Evolutionary conservation across 2,113 vertebrate genomes (phyloP).

Genomic region (Labrus mixtus): DNA sequence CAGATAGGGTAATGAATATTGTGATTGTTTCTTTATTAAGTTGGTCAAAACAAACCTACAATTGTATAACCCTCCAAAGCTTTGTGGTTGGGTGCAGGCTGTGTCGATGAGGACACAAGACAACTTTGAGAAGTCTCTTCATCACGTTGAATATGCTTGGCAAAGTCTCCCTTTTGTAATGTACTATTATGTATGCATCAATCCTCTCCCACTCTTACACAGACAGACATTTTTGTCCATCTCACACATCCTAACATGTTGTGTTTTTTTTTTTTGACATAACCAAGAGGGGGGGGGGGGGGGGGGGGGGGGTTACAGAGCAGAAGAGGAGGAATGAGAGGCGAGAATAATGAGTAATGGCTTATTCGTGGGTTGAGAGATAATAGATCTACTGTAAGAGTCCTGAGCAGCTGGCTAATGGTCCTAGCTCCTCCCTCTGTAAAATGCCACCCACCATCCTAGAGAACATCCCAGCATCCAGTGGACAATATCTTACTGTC

Average conservation of each 20-base stretch:
- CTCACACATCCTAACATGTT: conserved; percentile 31
- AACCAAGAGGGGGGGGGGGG: conserved; percentile 25
- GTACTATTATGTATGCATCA: conserved; percentile 1
- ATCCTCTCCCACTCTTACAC: conserved; percentile 41
- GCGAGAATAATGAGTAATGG: conserved; percentile 71
- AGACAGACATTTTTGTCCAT: conserved; percentile 51
- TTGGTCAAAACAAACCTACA: conserved; percentile 7
- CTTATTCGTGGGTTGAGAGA: conserved; percentile 67
- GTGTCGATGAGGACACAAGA: background rate
- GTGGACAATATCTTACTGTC: conserved; percentile 65
- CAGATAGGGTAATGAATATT: background rate
- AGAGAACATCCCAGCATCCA: conserved; percentile 48
- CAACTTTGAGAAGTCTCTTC: conserved; percentile 11
- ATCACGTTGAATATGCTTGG: too few species aligned
- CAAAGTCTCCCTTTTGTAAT: too few species aligned
- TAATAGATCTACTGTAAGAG: conserved; percentile 78
- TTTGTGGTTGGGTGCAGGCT: conserved; percentile 21
- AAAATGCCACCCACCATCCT: conserved; percentile 53
- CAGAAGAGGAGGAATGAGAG: conserved; percentile 60
- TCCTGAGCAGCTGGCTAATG: conserved; percentile 68
- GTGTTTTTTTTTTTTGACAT: conserved; percentile 40
- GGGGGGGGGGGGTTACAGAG: conserved; percentile 24
- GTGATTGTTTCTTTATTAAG: background rate
- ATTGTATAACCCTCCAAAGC: conserved; percentile 31
- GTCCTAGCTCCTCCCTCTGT: conserved; percentile 51